Percentiles rank a stretch among this genome's conserved stretches.
phyloP scores from a whole-genome alignment of 1,140 invertebrate genomes.

The Archivesica marissinica region DNA sequence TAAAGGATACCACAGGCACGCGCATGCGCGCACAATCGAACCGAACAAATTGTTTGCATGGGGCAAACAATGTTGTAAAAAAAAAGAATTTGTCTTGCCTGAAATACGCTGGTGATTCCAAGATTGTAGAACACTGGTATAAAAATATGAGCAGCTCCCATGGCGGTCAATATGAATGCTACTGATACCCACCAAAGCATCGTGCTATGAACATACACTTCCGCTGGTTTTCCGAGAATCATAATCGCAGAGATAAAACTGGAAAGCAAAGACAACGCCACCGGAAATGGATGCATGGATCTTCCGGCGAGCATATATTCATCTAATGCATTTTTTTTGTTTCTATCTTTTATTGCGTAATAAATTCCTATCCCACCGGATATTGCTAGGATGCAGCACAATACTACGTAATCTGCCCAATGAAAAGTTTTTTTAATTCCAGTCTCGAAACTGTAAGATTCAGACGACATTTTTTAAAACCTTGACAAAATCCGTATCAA shows the following conservation, averaged over 20 bases:
- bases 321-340: constrained; percentile 93
- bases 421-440: constrained; percentile 68
- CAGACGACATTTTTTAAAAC: constrained; percentile 89
- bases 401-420: constrained; percentile 69
- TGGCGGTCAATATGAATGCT: constrained; percentile 88
- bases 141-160: constrained; percentile 91
- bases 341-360: constrained; percentile 91
- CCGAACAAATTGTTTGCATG: too few species aligned
- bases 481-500: too few species aligned
- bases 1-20: too few species aligned
- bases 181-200: constrained; percentile 81
- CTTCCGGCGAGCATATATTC: constrained; percentile 92
- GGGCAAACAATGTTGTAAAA: neutral
- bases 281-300: constrained; percentile 88
- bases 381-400: constrained; percentile 65
- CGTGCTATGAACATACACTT: constrained; percentile 81
- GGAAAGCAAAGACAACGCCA: constrained; percentile 82
- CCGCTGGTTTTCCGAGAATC: constrained; percentile 88
- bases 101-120: constrained; percentile 94
- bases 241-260: constrained; percentile 98
- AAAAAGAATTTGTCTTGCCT: constrained; percentile 86
- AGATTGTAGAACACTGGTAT: constrained; percentile 95
- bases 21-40: too few species aligned
- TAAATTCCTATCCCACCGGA: constrained; percentile 90
- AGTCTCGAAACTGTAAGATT: constrained; percentile 66